Conservation (phyloP, 1,140 invertebrate genomes). For the Drosophila carrolli region DNA sequence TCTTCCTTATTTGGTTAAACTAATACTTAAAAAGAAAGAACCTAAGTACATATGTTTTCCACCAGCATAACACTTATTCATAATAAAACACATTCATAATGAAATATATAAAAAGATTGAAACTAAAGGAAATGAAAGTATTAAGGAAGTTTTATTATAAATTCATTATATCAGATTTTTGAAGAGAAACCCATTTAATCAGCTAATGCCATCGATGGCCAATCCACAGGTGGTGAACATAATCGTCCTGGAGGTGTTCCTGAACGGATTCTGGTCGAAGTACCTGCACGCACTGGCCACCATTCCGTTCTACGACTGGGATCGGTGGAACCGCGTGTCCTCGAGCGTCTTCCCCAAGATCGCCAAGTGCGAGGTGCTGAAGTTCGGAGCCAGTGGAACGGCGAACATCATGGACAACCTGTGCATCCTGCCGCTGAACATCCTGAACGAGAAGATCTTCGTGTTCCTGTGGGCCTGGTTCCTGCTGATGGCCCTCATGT, state of each 20-base stretch:
- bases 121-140: too few relatives aligned
- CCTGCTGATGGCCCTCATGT: slow-evolving; percentile 88
- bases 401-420: slow-evolving; percentile 88
- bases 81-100: too few relatives aligned
- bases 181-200: too few relatives aligned
- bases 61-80: too few relatives aligned
- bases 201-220: too few relatives aligned
- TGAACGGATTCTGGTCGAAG: slow-evolving; percentile 90
- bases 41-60: too few relatives aligned
- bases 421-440: slow-evolving; percentile 91
- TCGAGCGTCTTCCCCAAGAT: slow-evolving; percentile 89
- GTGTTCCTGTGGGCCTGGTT: slow-evolving; percentile 94
- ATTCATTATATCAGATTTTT: too few relatives aligned
- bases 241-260: slow-evolving; percentile 89
- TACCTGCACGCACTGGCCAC: slow-evolving; percentile 88
- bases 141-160: too few relatives aligned
- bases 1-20: too few relatives aligned
- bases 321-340: slow-evolving; percentile 86
- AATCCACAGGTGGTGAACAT: slow-evolving; percentile 86
- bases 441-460: slow-evolving; percentile 93
- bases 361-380: slow-evolving; percentile 90
- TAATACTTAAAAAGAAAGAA: too few relatives aligned
- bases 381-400: slow-evolving; percentile 88
- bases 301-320: slow-evolving; percentile 84
- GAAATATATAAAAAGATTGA: too few relatives aligned